Percentiles rank a stretch among this genome's conserved stretches.
Conservation (phyloP, 1,140 invertebrate species). For the Drosophila truncata region DNA sequence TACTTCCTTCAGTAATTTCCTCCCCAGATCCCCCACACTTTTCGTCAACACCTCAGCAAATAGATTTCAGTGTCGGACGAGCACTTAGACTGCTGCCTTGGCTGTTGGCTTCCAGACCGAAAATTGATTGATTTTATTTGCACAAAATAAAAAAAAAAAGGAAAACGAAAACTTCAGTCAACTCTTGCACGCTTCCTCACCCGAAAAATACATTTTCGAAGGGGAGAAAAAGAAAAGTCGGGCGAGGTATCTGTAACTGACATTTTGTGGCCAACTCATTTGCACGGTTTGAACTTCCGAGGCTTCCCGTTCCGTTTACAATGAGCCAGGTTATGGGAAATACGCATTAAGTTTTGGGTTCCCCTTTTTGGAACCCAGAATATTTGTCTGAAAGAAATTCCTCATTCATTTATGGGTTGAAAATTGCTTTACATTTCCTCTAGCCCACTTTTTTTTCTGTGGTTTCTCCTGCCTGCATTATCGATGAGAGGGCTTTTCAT, state of each 20-base stretch:
- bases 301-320: neutral
- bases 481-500: slow-evolving; percentile 59
- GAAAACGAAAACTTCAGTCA: slow-evolving; percentile 19
- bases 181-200: slow-evolving; percentile 4
- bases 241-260: slow-evolving; percentile 53
- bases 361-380: neutral
- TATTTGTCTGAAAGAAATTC: slow-evolving; percentile 18
- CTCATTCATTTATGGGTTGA: slow-evolving; percentile 45
- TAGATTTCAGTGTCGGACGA: slow-evolving; percentile 75
- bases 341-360: slow-evolving; percentile 14
- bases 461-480: slow-evolving; percentile 60
- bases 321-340: slow-evolving; percentile 19
- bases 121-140: slow-evolving; percentile 84
- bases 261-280: slow-evolving; percentile 82
- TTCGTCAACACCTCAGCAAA: slow-evolving; percentile 76
- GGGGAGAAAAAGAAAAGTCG: neutral
- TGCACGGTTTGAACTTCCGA: slow-evolving; percentile 44
- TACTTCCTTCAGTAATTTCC: neutral
- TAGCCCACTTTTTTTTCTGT: slow-evolving; percentile 39
- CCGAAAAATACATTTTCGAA: slow-evolving; percentile 31
- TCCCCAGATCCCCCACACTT: slow-evolving; percentile 9
- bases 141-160: slow-evolving; percentile 28
- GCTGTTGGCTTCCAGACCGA: slow-evolving; percentile 45
- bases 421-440: slow-evolving; percentile 53
- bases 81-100: slow-evolving; percentile 64